Evolutionary conservation across 1,140 invertebrate genomes (phyloP).

Genomic region (Thereuonema tuberculata): DNA sequence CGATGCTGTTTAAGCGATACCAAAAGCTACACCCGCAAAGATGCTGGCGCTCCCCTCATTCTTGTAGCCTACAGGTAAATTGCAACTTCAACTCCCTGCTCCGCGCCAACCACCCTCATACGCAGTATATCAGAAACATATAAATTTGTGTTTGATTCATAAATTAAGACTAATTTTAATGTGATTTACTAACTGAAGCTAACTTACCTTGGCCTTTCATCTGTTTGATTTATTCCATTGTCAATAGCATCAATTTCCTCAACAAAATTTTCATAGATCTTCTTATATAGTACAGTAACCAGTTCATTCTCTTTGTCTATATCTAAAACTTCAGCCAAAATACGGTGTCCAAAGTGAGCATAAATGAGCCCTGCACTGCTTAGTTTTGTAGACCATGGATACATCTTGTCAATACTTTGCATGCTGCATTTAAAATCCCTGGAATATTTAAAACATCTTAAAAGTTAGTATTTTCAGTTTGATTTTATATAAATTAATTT

Average conservation of each 20-base stretch:
- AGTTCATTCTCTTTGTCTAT: slow-evolving; percentile 33
- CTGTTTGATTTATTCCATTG: slow-evolving; percentile 73
- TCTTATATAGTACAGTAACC: slow-evolving; percentile 51
- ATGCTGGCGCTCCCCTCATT: no score
- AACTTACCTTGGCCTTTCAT: slow-evolving; percentile 48
- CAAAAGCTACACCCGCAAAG: no score
- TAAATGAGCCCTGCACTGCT: slow-evolving; percentile 94
- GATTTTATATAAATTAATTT: not conserved
- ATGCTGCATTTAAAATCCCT: slow-evolving; percentile 53
- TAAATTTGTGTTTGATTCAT: no score
- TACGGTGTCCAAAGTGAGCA: slow-evolving; percentile 69
- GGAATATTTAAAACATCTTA: slow-evolving; percentile 24
- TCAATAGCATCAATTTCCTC: slow-evolving; percentile 94
- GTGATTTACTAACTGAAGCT: not conserved
- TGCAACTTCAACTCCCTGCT: no score
- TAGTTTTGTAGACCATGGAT: slow-evolving; percentile 50
- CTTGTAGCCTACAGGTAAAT: no score
- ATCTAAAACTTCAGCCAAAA: slow-evolving; percentile 47
- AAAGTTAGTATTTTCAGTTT: not conserved
- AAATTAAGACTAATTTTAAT: no score
- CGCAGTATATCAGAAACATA: no score
- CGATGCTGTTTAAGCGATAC: no score
- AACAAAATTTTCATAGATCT: slow-evolving; percentile 79
- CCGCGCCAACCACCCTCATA: no score
- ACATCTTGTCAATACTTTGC: slow-evolving; percentile 39